Evolutionary conservation across 2,888 invertebrate genomes (phyloP).

Genomic region (Netelia fuscicornis): DNA sequence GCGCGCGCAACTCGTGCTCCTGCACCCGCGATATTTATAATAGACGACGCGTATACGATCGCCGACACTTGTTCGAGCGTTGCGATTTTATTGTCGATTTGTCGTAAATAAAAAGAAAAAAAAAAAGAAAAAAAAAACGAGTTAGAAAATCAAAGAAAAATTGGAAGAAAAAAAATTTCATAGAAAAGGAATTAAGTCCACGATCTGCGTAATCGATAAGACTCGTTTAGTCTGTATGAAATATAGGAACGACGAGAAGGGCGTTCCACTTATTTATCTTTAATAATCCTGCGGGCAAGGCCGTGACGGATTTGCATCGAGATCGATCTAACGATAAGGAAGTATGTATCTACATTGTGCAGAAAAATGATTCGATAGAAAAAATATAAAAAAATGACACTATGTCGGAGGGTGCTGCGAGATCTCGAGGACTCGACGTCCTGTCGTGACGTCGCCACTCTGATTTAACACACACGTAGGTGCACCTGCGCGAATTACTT

Average conservation of each 20-base stretch:
- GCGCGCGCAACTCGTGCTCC: slow-evolving; percentile 21
- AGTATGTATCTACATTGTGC: slow-evolving; percentile 10
- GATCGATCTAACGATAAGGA: slow-evolving; percentile 61
- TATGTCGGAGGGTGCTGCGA: neutral
- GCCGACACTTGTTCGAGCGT: slow-evolving; percentile 44
- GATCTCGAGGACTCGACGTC: neutral
- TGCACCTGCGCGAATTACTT: slow-evolving; percentile 63
- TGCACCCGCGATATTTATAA: slow-evolving; percentile 10
- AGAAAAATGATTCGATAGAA: slow-evolving; percentile 6
- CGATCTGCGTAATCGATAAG: slow-evolving; percentile 56
- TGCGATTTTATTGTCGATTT: slow-evolving; percentile 52
- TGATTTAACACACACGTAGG: slow-evolving; percentile 34
- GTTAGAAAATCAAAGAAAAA: slow-evolving; percentile 23
- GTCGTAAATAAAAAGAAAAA: slow-evolving; percentile 41
- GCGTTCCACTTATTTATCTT: slow-evolving; percentile 57
- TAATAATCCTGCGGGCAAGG: slow-evolving; percentile 61
- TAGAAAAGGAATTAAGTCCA: slow-evolving; percentile 18
- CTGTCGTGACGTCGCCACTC: neutral
- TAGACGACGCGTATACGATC: slow-evolving; percentile 24
- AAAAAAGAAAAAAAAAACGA: slow-evolving; percentile 24
- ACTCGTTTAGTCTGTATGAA: slow-evolving; percentile 36
- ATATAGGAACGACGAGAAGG: slow-evolving; percentile 58
- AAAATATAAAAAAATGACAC: neutral
- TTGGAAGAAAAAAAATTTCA: slow-evolving; percentile 23
- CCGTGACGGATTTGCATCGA: slow-evolving; percentile 39